These are phyloP conservation scores for Cheilinus undulatus DNA, from an alignment of 2,113 vertebrate genomes.

Conservation along the genomic window DNA sequence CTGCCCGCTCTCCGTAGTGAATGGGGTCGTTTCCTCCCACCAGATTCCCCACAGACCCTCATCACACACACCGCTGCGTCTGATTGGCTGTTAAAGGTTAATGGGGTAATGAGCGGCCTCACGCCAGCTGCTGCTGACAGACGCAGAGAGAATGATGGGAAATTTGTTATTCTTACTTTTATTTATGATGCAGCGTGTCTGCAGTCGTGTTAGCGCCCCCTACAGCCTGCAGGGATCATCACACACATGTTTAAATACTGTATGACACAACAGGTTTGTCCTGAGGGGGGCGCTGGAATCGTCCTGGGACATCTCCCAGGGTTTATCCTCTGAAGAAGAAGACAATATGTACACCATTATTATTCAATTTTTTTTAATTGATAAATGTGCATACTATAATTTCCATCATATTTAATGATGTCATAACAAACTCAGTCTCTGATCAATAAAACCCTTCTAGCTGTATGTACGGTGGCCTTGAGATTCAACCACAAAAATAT, in stretches of 20 bases:
- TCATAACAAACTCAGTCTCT: too few species aligned
- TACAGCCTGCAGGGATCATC: not conserved
- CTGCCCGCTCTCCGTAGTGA: not conserved
- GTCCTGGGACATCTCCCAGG: too few species aligned
- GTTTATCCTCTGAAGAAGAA: too few species aligned
- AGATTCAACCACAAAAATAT: too few species aligned
- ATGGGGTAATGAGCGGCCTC: constrained; percentile 88
- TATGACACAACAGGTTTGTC: not conserved
- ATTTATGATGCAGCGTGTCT: not conserved
- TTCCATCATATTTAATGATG: too few species aligned
- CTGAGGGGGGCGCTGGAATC: not conserved
- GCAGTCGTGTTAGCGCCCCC: not conserved
- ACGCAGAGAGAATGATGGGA: not conserved
- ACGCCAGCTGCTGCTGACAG: constrained; percentile 66
- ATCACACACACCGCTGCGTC: constrained; percentile 48
- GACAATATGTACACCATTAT: too few species aligned
- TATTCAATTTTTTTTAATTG: too few species aligned
- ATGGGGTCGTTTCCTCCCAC: constrained; percentile 1
- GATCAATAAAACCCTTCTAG: too few species aligned
- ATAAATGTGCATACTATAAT: too few species aligned
- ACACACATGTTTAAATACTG: not conserved
- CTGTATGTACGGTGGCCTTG: too few species aligned
- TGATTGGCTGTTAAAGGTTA: constrained; percentile 82
- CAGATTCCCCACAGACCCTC: constrained; percentile 44
- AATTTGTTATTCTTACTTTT: not conserved